A percentile compares a stretch with the other conserved stretches of the same genome.
Conservation (phyloP, 1,140 invertebrate genomes). For the Lanistes nyassanus region DNA sequence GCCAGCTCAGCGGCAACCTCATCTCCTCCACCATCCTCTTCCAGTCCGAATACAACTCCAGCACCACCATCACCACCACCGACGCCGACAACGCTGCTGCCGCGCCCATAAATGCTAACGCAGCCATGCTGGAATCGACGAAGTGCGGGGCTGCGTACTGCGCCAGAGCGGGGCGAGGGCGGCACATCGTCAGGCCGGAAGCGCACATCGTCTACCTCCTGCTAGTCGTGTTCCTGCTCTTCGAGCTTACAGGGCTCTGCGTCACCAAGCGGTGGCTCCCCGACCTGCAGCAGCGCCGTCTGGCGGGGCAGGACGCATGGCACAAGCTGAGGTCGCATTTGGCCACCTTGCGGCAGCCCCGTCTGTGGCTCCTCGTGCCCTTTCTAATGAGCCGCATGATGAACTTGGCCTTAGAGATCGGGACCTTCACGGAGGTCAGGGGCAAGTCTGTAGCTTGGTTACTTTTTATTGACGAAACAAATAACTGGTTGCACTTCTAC, state of each 20-base stretch:
- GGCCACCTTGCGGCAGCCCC: slow-evolving; percentile 6
- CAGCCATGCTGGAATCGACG: slow-evolving; percentile 18
- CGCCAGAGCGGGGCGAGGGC: slow-evolving; percentile 21
- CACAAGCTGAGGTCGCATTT: slow-evolving; percentile 14
- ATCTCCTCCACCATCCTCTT: slow-evolving; percentile 44
- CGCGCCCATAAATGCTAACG: not conserved
- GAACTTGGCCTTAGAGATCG: slow-evolving; percentile 6
- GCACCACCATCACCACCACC: too few species aligned
- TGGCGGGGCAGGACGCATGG: not conserved
- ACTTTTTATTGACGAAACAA: too few species aligned
- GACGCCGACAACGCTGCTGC: not conserved
- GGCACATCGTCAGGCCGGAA: not conserved
- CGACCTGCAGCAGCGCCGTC: slow-evolving; percentile 2
- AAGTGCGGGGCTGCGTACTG: slow-evolving; percentile 27
- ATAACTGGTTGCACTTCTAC: too few species aligned
- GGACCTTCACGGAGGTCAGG: slow-evolving; percentile 8
- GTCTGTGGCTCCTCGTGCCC: slow-evolving; percentile 22
- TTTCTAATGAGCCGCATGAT: slow-evolving; percentile 21
- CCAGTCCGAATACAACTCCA: slow-evolving; percentile 23
- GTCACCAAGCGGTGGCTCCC: slow-evolving; percentile 8
- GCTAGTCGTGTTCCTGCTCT: not conserved
- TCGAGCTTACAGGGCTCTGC: slow-evolving; percentile 5
- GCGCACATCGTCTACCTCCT: not conserved
- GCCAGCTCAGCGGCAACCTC: slow-evolving; percentile 47
- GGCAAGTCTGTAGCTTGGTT: not conserved